Percentiles rank a stretch among this genome's conserved stretches.
Evolutionary conservation across 2,113 vertebrate genomes (phyloP).

Genomic region (Callipepla californica): DNA sequence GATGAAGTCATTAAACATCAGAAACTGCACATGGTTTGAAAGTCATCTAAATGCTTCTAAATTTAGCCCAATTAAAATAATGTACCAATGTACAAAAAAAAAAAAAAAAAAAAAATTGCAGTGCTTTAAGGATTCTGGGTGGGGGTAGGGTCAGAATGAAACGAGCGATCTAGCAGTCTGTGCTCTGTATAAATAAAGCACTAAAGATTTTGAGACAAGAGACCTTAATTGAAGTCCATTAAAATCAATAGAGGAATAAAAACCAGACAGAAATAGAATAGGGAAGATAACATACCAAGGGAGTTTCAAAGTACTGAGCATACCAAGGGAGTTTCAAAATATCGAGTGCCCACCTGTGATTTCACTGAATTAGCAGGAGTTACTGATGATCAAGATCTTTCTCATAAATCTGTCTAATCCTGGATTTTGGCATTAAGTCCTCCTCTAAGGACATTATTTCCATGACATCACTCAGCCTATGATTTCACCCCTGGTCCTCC

Average conservation of each 20-base stretch:
- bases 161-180: neutral
- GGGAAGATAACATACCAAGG: conserved; percentile 2
- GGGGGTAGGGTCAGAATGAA: neutral
- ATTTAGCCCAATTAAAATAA: conserved; percentile 43
- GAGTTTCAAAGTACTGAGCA: neutral
- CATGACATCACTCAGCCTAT: neutral
- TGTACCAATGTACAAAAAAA: neutral
- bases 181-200: conserved; percentile 51
- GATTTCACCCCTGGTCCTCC: neutral
- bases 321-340: neutral
- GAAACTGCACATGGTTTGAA: conserved; percentile 24
- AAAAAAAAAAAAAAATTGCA: neutral
- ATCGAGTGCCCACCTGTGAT: neutral
- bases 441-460: rapidly evolving
- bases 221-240: conserved; percentile 64
- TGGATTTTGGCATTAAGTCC: neutral
- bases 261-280: conserved; percentile 38
- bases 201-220: conserved; percentile 26
- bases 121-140: neutral
- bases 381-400: neutral
- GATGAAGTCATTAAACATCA: conserved; percentile 29
- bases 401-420: neutral
- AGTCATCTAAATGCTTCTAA: conserved; percentile 14
- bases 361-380: neutral
- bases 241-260: conserved; percentile 58